Conservation (phyloP, 1,140 invertebrate genomes). For the Pectinophora gossypiella region DNA sequence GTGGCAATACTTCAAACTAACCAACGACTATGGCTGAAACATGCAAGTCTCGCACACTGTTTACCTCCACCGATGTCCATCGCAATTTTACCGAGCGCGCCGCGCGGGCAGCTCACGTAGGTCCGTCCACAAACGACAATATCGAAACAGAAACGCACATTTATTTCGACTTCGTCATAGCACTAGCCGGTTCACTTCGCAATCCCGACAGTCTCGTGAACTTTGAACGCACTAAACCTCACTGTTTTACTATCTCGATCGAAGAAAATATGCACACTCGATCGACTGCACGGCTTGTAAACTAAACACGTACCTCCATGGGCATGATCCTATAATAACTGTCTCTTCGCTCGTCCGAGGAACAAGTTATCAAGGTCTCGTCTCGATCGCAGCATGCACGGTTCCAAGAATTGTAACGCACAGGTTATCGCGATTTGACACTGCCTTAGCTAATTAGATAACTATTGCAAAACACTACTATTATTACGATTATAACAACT, state of each 20-base stretch:
- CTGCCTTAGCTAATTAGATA: slow-evolving; percentile 25
- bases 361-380: slow-evolving; percentile 76
- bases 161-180: slow-evolving; percentile 56
- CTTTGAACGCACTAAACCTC: slow-evolving; percentile 54
- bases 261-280: slow-evolving; percentile 32
- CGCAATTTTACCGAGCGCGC: slow-evolving; percentile 42
- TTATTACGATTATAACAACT: background rate
- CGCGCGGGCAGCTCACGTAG: slow-evolving; percentile 52
- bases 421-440: slow-evolving; percentile 50
- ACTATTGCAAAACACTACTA: slow-evolving; percentile 4
- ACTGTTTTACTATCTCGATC: slow-evolving; percentile 22
- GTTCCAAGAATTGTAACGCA: slow-evolving; percentile 58
- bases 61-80: slow-evolving; percentile 72
- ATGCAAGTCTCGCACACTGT: slow-evolving; percentile 28
- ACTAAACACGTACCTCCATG: slow-evolving; percentile 71
- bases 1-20: no score
- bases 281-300: slow-evolving; percentile 51
- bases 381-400: slow-evolving; percentile 60
- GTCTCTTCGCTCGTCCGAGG: slow-evolving; percentile 66
- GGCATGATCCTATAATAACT: slow-evolving; percentile 72
- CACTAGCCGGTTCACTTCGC: slow-evolving; percentile 46
- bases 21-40: background rate
- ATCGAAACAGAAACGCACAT: slow-evolving; percentile 45
- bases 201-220: slow-evolving; percentile 37
- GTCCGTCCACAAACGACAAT: slow-evolving; percentile 47